Evolutionary conservation across 2,888 invertebrate species (phyloP), one percentile per base, ranked within the genome.

Genomic region (Leptopilina syphax): DNA sequence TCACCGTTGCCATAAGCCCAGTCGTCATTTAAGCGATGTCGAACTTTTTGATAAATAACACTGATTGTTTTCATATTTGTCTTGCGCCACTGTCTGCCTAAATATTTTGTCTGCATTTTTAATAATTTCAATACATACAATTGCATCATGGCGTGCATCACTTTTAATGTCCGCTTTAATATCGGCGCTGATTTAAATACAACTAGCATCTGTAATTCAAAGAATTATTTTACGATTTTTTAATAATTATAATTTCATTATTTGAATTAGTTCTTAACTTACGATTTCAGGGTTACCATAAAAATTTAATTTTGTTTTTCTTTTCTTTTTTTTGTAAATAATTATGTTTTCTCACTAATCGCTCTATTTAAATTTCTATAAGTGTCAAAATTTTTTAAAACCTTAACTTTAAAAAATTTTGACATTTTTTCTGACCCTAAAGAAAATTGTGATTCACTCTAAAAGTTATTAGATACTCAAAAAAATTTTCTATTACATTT

Each of bases 41-140:
- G 94, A 3, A 98, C 97, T 94, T 99, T 99, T 80, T 98, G 96
- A 92, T 99, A 99, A 90, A 99, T 99, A 80, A 99, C 98, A 91
- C 99, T 99, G 93, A 99, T 98, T 0, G 98, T 98, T 92, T 99
- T 99, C 99, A 99, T 99, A 91, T 99, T 99, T 0, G 98, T 97
- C 92, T 99, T 99, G 76, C 99, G 95, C 99, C 99, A 99, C 90
- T 99, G 99, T 12, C 99, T 94, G 0, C 99, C 99, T 87, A 99
- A 94, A 93, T 99, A 99, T 91, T 99, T 98, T 0, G 99, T 99
- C 93, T 99, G 99, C 98, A 99, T 99, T 93, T 99, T 99, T 13
- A 99, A 93, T 80, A 99, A 93, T 92, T 99, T 99, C 82, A 99
- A 93, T 10, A 99, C 98, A 92, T 99, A 99, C 86, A 99, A 94